Conservation (phyloP, 2,888 invertebrate genomes). For the Spodoptera littoralis region DNA sequence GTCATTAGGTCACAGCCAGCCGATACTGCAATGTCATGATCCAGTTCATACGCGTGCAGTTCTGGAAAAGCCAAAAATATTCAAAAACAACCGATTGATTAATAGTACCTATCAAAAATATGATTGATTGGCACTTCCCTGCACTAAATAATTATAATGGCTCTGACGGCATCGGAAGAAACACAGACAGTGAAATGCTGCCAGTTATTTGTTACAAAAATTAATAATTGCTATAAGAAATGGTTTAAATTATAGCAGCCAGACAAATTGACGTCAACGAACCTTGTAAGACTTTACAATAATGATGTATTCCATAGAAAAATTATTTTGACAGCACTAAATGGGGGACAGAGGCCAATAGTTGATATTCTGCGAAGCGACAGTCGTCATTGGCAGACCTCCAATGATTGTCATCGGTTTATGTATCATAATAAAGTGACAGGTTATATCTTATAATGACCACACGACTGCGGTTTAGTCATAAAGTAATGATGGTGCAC, state of each 20-base stretch:
- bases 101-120: constrained; percentile 18
- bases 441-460: constrained; percentile 43
- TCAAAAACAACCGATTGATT: constrained; percentile 28
- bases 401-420: constrained; percentile 64
- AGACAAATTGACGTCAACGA: constrained; percentile 48
- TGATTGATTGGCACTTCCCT: constrained; percentile 47
- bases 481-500: constrained; percentile 41
- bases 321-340: constrained; percentile 53
- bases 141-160: constrained; percentile 33
- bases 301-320: constrained; percentile 61
- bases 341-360: constrained; percentile 46
- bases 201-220: constrained; percentile 30
- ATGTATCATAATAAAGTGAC: constrained; percentile 50
- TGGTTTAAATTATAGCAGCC: constrained; percentile 7
- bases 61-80: constrained; percentile 20
- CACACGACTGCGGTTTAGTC: constrained; percentile 41
- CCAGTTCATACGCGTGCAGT: constrained; percentile 27
- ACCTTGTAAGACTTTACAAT: constrained; percentile 35
- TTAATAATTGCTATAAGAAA: constrained; percentile 16
- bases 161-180: constrained; percentile 35
- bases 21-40: constrained; percentile 14
- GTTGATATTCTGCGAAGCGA: constrained; percentile 64
- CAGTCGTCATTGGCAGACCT: constrained; percentile 67
- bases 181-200: constrained; percentile 21
- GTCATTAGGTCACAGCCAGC: constrained; percentile 1